Conservation (phyloP, 2,888 invertebrate species). For the Drosophila basisetae region DNA sequence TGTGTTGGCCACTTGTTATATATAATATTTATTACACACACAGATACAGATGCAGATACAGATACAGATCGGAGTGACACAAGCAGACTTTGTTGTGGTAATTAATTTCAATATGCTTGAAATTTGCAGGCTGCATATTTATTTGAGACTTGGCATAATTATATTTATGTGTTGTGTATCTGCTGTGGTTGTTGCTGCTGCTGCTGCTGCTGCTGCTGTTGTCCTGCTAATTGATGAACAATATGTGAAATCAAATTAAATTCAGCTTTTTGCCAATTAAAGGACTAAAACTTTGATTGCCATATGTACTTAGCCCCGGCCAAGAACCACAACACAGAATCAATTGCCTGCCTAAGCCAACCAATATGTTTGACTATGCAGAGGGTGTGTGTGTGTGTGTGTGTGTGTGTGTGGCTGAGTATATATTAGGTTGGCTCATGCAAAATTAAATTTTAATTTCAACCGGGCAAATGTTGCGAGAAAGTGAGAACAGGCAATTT, state of each 20-base stretch:
- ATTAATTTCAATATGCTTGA: constrained; percentile 72
- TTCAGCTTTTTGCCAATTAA: constrained; percentile 29
- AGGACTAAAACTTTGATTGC: constrained; percentile 14
- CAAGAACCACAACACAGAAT: constrained; percentile 54
- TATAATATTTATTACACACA: constrained; percentile 68
- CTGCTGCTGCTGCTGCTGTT: not conserved
- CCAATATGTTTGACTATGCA: constrained; percentile 41
- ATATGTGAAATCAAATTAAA: constrained; percentile 48
- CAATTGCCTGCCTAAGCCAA: constrained; percentile 66
- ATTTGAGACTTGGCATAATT: constrained; percentile 68
- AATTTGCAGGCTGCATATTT: constrained; percentile 44
- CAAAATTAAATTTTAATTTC: constrained; percentile 78
- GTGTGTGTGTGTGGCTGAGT: not conserved
- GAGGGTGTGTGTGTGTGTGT: not conserved
- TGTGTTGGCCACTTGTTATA: constrained; percentile 49
- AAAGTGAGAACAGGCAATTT: constrained; percentile 73
- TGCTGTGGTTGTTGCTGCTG: constrained; percentile 15
- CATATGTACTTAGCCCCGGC: constrained; percentile 1
- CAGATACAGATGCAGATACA: constrained; percentile 2
- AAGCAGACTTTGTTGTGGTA: constrained; percentile 72
- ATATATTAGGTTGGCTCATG: constrained; percentile 47
- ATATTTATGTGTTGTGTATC: constrained; percentile 68
- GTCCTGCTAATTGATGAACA: constrained; percentile 63
- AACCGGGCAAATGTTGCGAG: constrained; percentile 55
- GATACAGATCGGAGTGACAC: constrained; percentile 46